Evolutionary conservation across 2,888 invertebrate species (phyloP).

Genomic region (Sussaba pulchella): DNA sequence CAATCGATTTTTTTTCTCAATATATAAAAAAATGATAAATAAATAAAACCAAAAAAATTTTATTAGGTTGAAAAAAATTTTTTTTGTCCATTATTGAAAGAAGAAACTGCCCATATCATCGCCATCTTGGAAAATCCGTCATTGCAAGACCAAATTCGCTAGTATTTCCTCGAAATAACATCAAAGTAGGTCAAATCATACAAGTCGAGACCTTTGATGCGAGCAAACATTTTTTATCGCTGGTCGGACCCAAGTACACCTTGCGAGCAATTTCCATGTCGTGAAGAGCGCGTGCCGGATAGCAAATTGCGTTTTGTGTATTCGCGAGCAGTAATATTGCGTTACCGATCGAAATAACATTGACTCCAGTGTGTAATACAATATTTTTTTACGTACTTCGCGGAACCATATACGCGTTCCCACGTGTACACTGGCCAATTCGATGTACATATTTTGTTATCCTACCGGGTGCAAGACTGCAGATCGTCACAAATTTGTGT

Average conservation of each 20-base stretch:
- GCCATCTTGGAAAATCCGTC: too few relatives aligned
- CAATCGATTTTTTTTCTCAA: too few relatives aligned
- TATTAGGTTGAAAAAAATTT: too few relatives aligned
- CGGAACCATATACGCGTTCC: neutral
- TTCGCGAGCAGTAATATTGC: neutral
- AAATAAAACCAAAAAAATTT: too few relatives aligned
- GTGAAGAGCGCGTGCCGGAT: too few relatives aligned
- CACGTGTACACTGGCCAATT: neutral
- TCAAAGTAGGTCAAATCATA: neutral
- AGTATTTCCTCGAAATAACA: neutral
- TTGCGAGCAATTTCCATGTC: neutral
- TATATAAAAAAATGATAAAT: too few relatives aligned
- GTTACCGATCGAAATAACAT: neutral
- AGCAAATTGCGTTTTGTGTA: neutral
- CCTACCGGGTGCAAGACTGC: too few relatives aligned
- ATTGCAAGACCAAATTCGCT: too few relatives aligned
- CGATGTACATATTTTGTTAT: neutral
- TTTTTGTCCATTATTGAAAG: too few relatives aligned
- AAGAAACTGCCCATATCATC: too few relatives aligned
- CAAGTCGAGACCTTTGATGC: neutral
- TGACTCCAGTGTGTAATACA: neutral
- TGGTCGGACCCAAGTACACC: neutral
- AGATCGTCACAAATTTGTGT: too few relatives aligned
- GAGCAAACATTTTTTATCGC: neutral
- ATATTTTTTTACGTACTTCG: neutral